Evolutionary conservation across 2,113 vertebrate species (phyloP).

Genomic region (Parus major): DNA sequence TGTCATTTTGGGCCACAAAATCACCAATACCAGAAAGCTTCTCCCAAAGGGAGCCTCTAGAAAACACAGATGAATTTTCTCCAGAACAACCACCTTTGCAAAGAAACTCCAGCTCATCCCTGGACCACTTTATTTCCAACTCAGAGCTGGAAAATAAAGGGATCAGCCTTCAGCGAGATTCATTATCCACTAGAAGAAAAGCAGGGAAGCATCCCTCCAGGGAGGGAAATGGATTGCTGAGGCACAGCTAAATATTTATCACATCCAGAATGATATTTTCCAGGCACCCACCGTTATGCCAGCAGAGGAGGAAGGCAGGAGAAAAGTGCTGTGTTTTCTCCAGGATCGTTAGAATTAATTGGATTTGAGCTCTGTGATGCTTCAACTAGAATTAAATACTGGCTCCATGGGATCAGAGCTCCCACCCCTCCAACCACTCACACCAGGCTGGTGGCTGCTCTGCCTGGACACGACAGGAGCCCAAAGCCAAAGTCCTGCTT

Average conservation of each 20-base stretch:
- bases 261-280: background rate
- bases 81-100: background rate
- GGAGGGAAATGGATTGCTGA: background rate
- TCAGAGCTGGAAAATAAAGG: background rate
- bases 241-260: background rate
- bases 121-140: background rate
- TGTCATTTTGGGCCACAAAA: background rate
- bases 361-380: accelerated
- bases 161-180: background rate
- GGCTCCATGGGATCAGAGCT: background rate
- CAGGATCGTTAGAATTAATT: background rate
- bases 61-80: background rate
- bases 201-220: background rate
- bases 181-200: background rate
- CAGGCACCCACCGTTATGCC: background rate
- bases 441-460: background rate
- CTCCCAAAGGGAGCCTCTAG: background rate
- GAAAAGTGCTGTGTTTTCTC: background rate
- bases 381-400: background rate
- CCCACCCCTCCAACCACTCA: background rate
- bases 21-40: background rate
- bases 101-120: background rate
- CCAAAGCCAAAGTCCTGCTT: background rate
- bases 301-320: background rate
- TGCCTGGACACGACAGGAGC: accelerated